Evolutionary conservation across 1,140 invertebrate genomes (phyloP).

Genomic region (Lordiphosa collinella): DNA sequence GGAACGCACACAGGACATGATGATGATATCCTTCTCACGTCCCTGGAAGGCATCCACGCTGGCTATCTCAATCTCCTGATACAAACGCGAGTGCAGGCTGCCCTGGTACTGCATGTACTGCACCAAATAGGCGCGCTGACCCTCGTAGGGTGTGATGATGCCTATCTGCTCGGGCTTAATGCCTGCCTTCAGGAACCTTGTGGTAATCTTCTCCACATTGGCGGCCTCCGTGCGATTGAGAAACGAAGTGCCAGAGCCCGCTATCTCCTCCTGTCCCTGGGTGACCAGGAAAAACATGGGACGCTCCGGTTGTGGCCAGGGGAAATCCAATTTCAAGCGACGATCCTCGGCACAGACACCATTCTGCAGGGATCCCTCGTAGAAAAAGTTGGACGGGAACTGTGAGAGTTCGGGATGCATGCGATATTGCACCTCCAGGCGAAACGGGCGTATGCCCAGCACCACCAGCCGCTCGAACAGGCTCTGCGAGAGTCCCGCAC

Average conservation of each 20-base stretch:
- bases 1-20: conserved; percentile 97
- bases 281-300: conserved; percentile 99
- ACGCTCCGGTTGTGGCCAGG: conserved; percentile 97
- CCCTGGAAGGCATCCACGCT: conserved; percentile 99
- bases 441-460: conserved; percentile 95
- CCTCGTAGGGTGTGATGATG: conserved; percentile 99
- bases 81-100: conserved; percentile 96
- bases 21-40: conserved; percentile 99
- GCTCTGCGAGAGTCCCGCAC: conserved; percentile 97
- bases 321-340: conserved; percentile 95
- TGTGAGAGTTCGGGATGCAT: conserved; percentile 98
- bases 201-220: conserved; percentile 98
- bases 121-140: conserved; percentile 97
- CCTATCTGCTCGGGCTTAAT: conserved; percentile 99
- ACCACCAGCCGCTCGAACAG: conserved; percentile 98
- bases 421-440: conserved; percentile 98
- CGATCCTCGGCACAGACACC: conserved; percentile 98
- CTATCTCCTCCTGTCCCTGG: conserved; percentile 99
- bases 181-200: conserved; percentile 94
- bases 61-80: conserved; percentile 99
- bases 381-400: conserved; percentile 99
- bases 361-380: conserved; percentile 99
- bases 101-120: conserved; percentile 99
- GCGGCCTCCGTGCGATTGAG: conserved; percentile 99
- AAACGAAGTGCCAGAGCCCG: conserved; percentile 98